Percentiles rank a stretch among this genome's conserved stretches.
Evolutionary conservation across 2,888 invertebrate species (phyloP).

Genomic region (Vanessa cardui): DNA sequence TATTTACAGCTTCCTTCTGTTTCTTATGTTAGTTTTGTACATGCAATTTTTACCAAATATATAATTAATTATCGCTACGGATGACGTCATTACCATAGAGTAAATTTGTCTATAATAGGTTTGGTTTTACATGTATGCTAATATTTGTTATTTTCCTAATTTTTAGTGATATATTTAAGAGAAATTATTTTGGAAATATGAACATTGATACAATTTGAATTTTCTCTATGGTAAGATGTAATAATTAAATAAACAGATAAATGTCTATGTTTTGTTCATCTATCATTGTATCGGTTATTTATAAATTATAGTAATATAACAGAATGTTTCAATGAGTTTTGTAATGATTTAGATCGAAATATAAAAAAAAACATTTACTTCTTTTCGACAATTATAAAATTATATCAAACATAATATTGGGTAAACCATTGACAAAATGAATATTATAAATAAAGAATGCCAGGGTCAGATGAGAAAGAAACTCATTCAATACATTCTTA

Average conservation of each 20-base stretch:
- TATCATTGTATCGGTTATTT: background rate
- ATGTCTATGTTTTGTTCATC: background rate
- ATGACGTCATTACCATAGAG: conserved; percentile 22
- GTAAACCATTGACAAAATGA: too few relatives aligned
- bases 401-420: too few relatives aligned
- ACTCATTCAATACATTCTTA: too few relatives aligned
- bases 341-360: too few relatives aligned
- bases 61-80: conserved; percentile 19
- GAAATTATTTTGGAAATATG: background rate
- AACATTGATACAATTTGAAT: background rate
- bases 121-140: background rate
- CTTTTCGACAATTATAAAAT: too few relatives aligned
- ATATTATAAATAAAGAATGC: too few relatives aligned
- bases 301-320: too few relatives aligned
- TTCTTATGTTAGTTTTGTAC: conserved; percentile 10
- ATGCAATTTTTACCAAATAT: conserved; percentile 29
- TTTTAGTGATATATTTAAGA: background rate
- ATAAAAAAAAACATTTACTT: too few relatives aligned
- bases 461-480: too few relatives aligned
- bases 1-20: conserved; percentile 14
- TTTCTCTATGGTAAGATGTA: conserved; percentile 6
- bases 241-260: background rate
- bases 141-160: background rate
- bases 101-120: conserved; percentile 1
- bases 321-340: too few relatives aligned